Conservation (phyloP, 2,888 invertebrate species). For the Ochlodes sylvanus region DNA sequence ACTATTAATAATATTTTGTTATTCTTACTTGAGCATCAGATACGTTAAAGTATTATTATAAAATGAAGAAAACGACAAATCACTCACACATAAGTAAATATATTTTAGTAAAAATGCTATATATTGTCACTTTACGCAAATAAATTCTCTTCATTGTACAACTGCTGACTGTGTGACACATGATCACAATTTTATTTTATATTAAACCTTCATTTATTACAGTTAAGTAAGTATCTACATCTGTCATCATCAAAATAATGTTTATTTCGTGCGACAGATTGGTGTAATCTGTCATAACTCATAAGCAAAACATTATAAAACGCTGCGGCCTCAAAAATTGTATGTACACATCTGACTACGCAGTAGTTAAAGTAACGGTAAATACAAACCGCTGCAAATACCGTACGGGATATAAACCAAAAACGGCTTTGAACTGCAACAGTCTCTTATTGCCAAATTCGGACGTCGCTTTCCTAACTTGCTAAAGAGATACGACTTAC, state of each 20-base stretch:
- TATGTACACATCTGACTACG: conserved; percentile 44
- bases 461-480: conserved; percentile 37
- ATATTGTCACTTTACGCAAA: neutral
- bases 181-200: neutral
- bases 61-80: too few relatives aligned
- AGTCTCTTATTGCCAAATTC: conserved; percentile 56
- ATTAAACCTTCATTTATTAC: neutral
- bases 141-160: neutral
- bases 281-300: conserved; percentile 10
- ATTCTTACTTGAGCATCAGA: conserved; percentile 18
- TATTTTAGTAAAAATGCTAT: too few relatives aligned
- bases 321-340: conserved; percentile 40
- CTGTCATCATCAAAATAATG: neutral
- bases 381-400: conserved; percentile 73
- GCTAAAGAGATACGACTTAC: conserved; percentile 14
- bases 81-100: too few relatives aligned
- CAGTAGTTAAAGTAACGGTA: conserved; percentile 74
- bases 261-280: conserved; percentile 3
- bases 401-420: conserved; percentile 72
- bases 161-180: neutral
- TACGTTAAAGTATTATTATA: neutral
- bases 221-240: neutral
- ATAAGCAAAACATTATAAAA: conserved; percentile 27
- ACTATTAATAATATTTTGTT: conserved; percentile 16
- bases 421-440: conserved; percentile 59